Evolutionary conservation across 2,113 vertebrate genomes (phyloP).

Genomic region (Tupaia tana): DNA sequence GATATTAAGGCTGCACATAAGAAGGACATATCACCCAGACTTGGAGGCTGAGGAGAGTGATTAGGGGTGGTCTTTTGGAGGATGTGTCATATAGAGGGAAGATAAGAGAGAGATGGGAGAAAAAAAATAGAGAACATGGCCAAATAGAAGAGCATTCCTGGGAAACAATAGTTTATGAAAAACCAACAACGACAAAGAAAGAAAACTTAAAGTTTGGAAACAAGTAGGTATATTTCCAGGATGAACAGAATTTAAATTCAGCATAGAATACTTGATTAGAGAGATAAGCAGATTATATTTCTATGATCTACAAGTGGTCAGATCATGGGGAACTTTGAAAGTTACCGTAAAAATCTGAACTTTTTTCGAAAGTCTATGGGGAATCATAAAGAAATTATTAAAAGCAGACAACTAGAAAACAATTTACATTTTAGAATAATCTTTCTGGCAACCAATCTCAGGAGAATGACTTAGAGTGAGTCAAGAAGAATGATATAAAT

Average conservation of each 20-base stretch:
- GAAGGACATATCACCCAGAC: not conserved
- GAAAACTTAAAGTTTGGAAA: not conserved
- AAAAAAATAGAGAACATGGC: not conserved
- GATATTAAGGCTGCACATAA: not conserved
- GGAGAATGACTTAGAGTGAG: not conserved
- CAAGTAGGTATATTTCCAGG: not conserved
- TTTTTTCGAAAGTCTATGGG: slow-evolving; percentile 8
- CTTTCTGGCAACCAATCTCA: not conserved
- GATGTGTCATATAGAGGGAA: not conserved
- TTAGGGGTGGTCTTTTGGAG: not conserved
- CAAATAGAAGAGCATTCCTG: not conserved
- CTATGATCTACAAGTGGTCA: too few species aligned
- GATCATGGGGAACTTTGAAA: not conserved
- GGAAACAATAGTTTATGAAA: slow-evolving; percentile 11
- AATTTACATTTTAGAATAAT: slow-evolving; percentile 62
- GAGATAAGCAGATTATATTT: not conserved
- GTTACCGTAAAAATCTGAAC: not conserved
- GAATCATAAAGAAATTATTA: slow-evolving; percentile 32
- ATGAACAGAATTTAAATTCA: not conserved
- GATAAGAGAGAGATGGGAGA: not conserved
- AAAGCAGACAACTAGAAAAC: not conserved
- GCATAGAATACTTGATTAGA: not conserved
- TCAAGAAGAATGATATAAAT: not conserved
- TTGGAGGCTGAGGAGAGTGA: not conserved
- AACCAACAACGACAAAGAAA: not conserved